phyloP scores from a whole-genome alignment of 2,888 invertebrate genomes.

The Noctua fimbriata region DNA sequence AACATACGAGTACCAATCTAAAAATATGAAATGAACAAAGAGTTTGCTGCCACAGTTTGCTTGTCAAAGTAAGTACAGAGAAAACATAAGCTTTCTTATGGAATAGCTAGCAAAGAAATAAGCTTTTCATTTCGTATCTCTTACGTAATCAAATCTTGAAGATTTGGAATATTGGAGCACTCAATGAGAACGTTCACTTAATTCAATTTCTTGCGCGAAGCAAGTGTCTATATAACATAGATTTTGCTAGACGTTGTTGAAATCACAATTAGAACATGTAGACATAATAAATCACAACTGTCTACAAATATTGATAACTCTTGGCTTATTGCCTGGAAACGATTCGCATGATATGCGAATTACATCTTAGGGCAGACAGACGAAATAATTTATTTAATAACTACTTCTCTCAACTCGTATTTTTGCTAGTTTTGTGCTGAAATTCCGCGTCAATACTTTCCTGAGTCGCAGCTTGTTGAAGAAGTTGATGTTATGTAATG shows the following conservation, averaged over 20 bases:
- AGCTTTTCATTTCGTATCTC: neutral
- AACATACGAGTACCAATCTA: neutral
- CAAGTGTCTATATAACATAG: neutral
- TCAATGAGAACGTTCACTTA: neutral
- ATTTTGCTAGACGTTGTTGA: neutral
- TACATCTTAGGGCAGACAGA: neutral
- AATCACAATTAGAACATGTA: neutral
- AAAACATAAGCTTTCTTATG: neutral
- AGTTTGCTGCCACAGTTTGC: neutral
- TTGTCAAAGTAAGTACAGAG: neutral
- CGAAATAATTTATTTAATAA: neutral
- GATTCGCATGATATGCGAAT: no score
- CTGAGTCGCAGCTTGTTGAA: no score
- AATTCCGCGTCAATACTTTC: neutral
- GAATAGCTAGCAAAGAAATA: neutral
- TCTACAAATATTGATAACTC: neutral
- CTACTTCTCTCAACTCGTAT: neutral
- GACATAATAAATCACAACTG: neutral
- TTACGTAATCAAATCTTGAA: neutral
- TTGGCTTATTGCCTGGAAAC: neutral
- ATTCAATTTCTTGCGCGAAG: neutral
- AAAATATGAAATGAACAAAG: neutral
- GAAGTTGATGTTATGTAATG: no score
- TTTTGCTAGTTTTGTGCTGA: neutral
- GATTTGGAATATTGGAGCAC: neutral